These are phyloP conservation scores for Limnephilus marmoratus DNA, from an alignment of 2,888 invertebrate species.

Conservation along the genomic window DNA sequence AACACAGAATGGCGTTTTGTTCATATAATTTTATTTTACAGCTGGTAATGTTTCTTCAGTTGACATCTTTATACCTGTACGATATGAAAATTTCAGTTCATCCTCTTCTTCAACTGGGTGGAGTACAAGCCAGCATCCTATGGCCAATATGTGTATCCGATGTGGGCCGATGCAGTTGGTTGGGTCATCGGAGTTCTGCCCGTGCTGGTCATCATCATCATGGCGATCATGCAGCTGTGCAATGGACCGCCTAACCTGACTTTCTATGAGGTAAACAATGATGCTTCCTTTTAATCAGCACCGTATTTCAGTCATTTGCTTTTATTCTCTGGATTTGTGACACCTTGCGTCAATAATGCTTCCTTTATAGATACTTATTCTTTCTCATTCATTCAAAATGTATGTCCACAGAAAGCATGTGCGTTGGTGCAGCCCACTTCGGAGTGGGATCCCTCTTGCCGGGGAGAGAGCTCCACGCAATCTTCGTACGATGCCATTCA, in stretches of 20 bases:
- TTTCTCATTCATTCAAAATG: no score
- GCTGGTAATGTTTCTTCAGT: no score
- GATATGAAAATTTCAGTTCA: slow-evolving; percentile 76
- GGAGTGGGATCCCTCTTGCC: slow-evolving; percentile 83
- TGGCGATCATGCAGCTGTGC: slow-evolving; percentile 78
- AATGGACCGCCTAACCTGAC: slow-evolving; percentile 78
- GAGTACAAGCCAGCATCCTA: slow-evolving; percentile 86
- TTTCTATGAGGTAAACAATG: slow-evolving; percentile 73
- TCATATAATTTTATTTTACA: no score
- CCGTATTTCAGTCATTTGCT: no score
- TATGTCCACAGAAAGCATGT: slow-evolving; percentile 77
- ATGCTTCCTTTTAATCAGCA: not conserved
- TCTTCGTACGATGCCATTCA: slow-evolving; percentile 72
- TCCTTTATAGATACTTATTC: no score
- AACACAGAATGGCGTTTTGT: no score
- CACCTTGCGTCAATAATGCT: no score
- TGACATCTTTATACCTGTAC: not conserved
- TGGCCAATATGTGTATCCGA: slow-evolving; percentile 86
- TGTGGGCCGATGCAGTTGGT: slow-evolving; percentile 87
- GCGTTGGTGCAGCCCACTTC: slow-evolving; percentile 82
- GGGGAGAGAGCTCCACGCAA: slow-evolving; percentile 70
- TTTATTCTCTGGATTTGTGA: no score
- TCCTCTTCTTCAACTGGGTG: slow-evolving; percentile 87
- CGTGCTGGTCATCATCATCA: slow-evolving; percentile 81
- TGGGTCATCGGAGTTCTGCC: slow-evolving; percentile 87